Evolutionary conservation across 2,797 vertebrate genomes (phyloP), one percentile per base, ranked within the genome.

Genomic region (Sebastes cheni): DNA sequence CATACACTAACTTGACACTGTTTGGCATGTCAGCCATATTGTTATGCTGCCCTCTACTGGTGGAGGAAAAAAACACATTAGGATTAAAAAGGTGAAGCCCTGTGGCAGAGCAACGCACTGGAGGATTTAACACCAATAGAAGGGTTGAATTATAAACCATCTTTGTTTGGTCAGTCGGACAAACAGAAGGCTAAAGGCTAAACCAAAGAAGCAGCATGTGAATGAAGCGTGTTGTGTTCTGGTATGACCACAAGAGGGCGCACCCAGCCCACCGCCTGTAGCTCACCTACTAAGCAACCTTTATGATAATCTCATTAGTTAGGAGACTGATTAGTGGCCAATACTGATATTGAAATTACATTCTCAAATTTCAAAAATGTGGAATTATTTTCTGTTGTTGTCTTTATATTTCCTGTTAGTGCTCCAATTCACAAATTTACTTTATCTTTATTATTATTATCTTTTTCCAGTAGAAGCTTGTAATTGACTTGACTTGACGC

Each of bases 41-140:
- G 8, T 0, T 10, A 7, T 74, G 46, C 77, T 82, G 87, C 90
- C 83, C 77, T 50, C 93, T 92, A 52, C 7, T 34, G 92, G 82
- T 27, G 12, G 16, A 60, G 12, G 8, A 5, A 34, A 10, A 8
- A 13, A 27, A n/a, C 8, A 36, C 14, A 30, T 1, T 6, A 18
- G 10, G 2, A 25, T 11, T 4, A 10, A 52, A 58, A 4, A 25
- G 3, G 5, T 20, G 3, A 3, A 36, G 8, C n/a, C 4, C 5
- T n/a, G 27, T n/a, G 6, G 22, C 10, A 12, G 46, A 79, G 5
- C 20, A 61, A 62, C 8, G 6, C 3, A 34, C 11, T 34, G 7
- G 12, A 11, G 2, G 12, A 50, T 42, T 52, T 4, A 11, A 56
- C 32, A 56, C 5, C 2, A 30, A 64, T 4, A 10, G 0, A 29